Evolutionary conservation across 2,888 invertebrate genomes (phyloP).

Genomic region (Acronicta leporina): DNA sequence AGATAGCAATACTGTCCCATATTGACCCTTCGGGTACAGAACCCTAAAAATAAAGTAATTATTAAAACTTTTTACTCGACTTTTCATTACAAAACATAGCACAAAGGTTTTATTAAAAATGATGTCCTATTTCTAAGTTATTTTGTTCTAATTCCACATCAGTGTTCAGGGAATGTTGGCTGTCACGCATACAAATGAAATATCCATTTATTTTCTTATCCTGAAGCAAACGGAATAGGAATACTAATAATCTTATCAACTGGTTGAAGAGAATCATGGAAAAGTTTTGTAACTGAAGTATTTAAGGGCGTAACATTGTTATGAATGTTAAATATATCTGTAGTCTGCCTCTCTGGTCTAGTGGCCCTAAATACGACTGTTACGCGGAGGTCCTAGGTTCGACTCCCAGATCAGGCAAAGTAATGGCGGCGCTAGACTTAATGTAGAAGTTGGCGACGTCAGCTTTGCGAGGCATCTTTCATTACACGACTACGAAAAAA

Average conservation of each 20-base stretch:
- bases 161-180: slow-evolving; percentile 22
- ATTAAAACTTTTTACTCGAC: not conserved
- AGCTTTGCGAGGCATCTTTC: no score
- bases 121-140: slow-evolving; percentile 35
- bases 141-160: slow-evolving; percentile 39
- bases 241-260: slow-evolving; percentile 34
- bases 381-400: no score
- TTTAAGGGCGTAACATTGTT: not conserved
- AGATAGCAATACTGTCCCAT: no score
- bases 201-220: slow-evolving; percentile 33
- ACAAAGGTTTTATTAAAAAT: slow-evolving; percentile 18
- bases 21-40: no score
- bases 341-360: no score
- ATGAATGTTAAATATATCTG: no score
- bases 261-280: not conserved
- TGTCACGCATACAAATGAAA: slow-evolving; percentile 39
- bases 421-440: no score
- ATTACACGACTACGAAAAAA: no score
- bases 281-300: slow-evolving; percentile 3
- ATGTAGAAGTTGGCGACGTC: no score
- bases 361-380: no score
- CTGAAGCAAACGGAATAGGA: slow-evolving; percentile 32
- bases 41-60: not conserved
- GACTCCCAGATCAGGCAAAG: no score
- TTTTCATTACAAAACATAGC: slow-evolving; percentile 1